These are phyloP conservation scores for Lindbergichthys nudifrons DNA, from an alignment of 2,797 vertebrate species.

Conservation along the genomic window DNA sequence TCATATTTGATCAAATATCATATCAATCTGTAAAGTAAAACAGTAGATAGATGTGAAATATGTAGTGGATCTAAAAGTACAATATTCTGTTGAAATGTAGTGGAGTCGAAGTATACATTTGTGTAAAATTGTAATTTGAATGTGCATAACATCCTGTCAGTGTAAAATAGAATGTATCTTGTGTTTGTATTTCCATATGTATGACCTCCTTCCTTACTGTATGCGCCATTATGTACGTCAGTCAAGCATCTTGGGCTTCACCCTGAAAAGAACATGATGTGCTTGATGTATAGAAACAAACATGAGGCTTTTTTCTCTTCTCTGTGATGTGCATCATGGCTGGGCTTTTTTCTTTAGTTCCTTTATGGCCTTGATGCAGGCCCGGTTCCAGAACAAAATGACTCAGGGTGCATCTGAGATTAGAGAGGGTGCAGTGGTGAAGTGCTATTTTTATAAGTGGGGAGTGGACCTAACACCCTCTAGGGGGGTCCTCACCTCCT, in stretches of 20 bases:
- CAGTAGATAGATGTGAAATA: neutral
- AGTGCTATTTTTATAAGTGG: too few species aligned
- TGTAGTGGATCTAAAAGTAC: neutral
- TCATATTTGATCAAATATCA: neutral
- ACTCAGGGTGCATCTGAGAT: too few species aligned
- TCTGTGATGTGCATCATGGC: slow-evolving; percentile 2
- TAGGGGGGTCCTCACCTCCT: too few species aligned
- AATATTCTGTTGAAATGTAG: neutral
- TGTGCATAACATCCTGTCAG: too few species aligned
- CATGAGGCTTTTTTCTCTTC: neutral
- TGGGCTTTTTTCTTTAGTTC: neutral
- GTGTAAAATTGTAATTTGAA: neutral
- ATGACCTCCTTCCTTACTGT: too few species aligned
- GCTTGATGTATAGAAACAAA: neutral
- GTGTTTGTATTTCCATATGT: neutral
- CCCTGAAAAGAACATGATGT: neutral
- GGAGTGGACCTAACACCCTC: too few species aligned
- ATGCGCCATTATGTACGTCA: too few species aligned
- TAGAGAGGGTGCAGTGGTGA: too few species aligned
- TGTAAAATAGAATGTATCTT: neutral
- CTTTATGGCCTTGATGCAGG: too few species aligned
- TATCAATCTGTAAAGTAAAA: neutral
- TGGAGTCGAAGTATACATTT: neutral
- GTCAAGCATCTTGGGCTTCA: neutral
- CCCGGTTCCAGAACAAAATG: too few species aligned